Base-by-base conservation (phyloP, 2,113 vertebrate species). In the Bubalus kerabau region DNA sequence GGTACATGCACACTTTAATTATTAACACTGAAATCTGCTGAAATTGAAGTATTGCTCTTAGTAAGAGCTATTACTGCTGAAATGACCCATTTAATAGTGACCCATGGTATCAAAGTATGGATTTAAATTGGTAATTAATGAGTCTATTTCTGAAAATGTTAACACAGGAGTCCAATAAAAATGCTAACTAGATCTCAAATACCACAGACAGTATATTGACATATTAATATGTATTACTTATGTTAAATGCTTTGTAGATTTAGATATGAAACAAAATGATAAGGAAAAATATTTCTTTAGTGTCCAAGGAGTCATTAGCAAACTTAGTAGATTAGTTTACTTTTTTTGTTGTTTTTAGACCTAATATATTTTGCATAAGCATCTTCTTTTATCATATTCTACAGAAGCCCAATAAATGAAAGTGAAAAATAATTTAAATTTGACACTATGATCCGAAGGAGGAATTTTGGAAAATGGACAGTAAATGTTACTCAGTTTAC, bases 71-170 rank as follows among this genome's bases (percentile, higher is more conserved):
- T 99, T 99, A 99, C 98, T 98, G 96, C 98, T 98, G 98, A 99
- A 99, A 99, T 99, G 99, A 99, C 98, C 99, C 99, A 98, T 98
- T 99, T 99, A 99, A 99, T 98, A 98, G 94, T 99, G 98, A 99
- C 99, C 98, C 93, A 74, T 96, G 62, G 46, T 98, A 99, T 98
- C 98, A 98, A 99, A 99, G 96, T 98, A 98, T 98, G 97, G 98
- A 98, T 99, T 99, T 99, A 99, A 99, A 99, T 99, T 98, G 97
- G 96, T 99, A 99, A 99, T 99, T 99, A 99, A 99, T 99, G 99
- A 98, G 98, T 98, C 97, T n/a, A 84, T 99, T 98, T 99, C 97
- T 98, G 98, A 98, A 99, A 99, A 99, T 98, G 98, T 96, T 99
- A 99, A 98, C 98, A 97, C 85, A 97, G 98, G 94, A 98, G 97